A percentile compares a stretch with the other conserved stretches of the same genome.
phyloP scores from a whole-genome alignment of 2,797 vertebrate species.

The Gymnodraco acuticeps region DNA sequence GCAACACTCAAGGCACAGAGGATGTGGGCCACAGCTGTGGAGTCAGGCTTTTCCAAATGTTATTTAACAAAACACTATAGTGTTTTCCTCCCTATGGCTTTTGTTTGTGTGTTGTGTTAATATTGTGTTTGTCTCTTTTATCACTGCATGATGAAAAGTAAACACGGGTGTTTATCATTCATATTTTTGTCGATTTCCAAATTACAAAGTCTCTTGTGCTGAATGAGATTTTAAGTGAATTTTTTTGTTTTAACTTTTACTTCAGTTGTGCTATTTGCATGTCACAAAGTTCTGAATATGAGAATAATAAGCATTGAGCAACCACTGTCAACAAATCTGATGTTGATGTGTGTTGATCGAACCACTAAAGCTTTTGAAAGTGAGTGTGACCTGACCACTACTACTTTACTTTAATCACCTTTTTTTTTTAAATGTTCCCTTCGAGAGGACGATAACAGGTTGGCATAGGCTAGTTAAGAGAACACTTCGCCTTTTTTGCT shows the following conservation, averaged over 20 bases:
- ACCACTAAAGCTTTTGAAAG: neutral
- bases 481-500: neutral
- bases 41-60: conserved; percentile 66
- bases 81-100: conserved; percentile 32
- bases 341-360: neutral
- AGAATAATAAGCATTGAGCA: neutral
- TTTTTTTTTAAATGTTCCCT: neutral
- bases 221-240: conserved; percentile 28
- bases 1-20: conserved; percentile 58
- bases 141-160: conserved; percentile 51
- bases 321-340: neutral
- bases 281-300: neutral
- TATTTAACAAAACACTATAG: conserved; percentile 13
- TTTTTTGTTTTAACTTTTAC: neutral
- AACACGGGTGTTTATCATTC: conserved; percentile 36
- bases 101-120: conserved; percentile 30
- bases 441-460: neutral
- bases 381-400: neutral
- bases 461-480: neutral
- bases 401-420: neutral
- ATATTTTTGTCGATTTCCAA: conserved; percentile 43
- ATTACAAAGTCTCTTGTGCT: conserved; percentile 14
- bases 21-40: conserved; percentile 76
- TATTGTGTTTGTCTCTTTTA: conserved; percentile 44
- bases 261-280: conserved; percentile 4